Evolutionary conservation across 2,888 invertebrate genomes (phyloP).

Genomic region (Orthonychiurus folsomi): DNA sequence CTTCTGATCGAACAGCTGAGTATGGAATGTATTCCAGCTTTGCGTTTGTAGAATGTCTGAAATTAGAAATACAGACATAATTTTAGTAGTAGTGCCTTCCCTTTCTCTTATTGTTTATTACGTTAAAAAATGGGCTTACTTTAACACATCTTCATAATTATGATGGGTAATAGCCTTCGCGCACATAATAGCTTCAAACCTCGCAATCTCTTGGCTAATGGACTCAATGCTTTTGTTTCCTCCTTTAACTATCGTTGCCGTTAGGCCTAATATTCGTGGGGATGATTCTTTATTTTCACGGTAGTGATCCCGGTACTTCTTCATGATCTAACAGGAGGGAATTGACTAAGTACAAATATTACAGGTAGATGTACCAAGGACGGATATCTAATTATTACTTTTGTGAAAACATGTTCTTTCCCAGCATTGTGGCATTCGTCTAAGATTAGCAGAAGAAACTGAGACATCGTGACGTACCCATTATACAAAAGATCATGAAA

Average conservation of each 20-base stretch:
- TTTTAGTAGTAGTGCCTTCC: too few relatives aligned
- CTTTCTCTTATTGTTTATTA: too few relatives aligned
- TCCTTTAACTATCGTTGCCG: constrained; percentile 74
- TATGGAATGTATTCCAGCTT: too few relatives aligned
- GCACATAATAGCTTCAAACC: constrained; percentile 64
- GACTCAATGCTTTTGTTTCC: constrained; percentile 45
- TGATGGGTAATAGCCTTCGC: constrained; percentile 62
- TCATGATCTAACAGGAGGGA: constrained; percentile 28
- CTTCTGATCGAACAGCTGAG: too few relatives aligned
- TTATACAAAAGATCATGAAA: constrained; percentile 61
- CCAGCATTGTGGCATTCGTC: constrained; percentile 93
- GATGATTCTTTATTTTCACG: too few relatives aligned
- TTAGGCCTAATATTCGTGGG: constrained; percentile 72
- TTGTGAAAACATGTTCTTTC: constrained; percentile 56
- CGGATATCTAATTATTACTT: too few relatives aligned
- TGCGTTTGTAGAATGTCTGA: too few relatives aligned
- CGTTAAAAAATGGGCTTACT: too few relatives aligned
- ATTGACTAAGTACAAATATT: too few relatives aligned
- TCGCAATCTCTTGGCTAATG: constrained; percentile 47
- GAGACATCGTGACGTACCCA: constrained; percentile 45
- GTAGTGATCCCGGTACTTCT: too few relatives aligned
- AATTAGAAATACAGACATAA: too few relatives aligned
- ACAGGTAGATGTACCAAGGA: too few relatives aligned
- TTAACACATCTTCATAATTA: constrained; percentile 50
- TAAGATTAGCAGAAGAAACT: constrained; percentile 71